Evolutionary conservation across 2,797 vertebrate genomes (phyloP).

Genomic region (Tinamus major): DNA sequence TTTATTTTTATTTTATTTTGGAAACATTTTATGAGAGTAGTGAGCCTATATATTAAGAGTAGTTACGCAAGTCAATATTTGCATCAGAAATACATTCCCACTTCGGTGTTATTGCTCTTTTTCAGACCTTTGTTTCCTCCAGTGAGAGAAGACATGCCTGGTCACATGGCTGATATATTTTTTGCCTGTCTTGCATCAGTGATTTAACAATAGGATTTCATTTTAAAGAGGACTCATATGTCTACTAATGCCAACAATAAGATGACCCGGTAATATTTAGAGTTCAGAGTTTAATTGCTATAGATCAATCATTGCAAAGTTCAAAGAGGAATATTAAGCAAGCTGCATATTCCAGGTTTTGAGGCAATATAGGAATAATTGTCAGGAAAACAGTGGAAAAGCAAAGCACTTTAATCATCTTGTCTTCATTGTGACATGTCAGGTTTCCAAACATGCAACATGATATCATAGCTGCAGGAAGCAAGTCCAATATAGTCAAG

Average conservation of each 20-base stretch:
- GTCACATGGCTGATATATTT: background rate
- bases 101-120: background rate
- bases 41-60: background rate
- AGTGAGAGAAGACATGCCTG: background rate
- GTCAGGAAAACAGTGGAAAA: slow-evolving; percentile 53
- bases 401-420: slow-evolving; percentile 54
- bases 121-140: background rate
- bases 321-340: slow-evolving; percentile 61
- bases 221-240: slow-evolving; percentile 27
- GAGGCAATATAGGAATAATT: slow-evolving; percentile 57
- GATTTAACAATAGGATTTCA: background rate
- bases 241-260: slow-evolving; percentile 23
- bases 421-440: slow-evolving; percentile 50
- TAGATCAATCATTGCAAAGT: slow-evolving; percentile 63
- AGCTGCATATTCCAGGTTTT: slow-evolving; percentile 43
- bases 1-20: background rate
- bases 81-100: background rate
- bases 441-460: slow-evolving; percentile 35
- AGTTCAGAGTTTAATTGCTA: slow-evolving; percentile 69
- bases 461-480: background rate
- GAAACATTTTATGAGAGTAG: background rate
- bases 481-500: background rate
- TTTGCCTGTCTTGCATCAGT: background rate
- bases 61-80: background rate
- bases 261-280: slow-evolving; percentile 32